phyloP scores from a whole-genome alignment of 2,888 invertebrate species.

The Volucella inanis region DNA sequence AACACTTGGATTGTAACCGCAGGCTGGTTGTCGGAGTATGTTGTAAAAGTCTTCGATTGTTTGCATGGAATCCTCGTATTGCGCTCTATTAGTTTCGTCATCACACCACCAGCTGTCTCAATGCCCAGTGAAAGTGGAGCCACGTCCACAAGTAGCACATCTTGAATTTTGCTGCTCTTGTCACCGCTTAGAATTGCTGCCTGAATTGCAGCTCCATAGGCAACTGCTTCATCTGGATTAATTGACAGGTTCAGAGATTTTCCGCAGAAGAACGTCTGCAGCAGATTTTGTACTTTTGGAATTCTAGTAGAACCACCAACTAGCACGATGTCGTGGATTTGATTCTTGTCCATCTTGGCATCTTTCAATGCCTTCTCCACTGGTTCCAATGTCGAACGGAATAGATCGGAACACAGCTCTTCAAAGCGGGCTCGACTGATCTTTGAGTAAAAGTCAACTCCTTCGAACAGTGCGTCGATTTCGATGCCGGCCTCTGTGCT shows the following conservation, averaged over 20 bases:
- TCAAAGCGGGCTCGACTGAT: constrained; percentile 89
- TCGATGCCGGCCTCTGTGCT: constrained; percentile 90
- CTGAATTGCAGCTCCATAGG: constrained; percentile 90
- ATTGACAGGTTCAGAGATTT: constrained; percentile 89
- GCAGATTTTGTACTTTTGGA: constrained; percentile 89
- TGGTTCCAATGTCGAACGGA: constrained; percentile 88
- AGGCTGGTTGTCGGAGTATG: constrained; percentile 91
- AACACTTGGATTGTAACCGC: constrained; percentile 89
- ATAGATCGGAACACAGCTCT: constrained; percentile 88
- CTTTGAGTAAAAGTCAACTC: constrained; percentile 88
- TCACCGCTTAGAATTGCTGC: constrained; percentile 89
- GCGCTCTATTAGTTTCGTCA: constrained; percentile 90
- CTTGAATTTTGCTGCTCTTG: constrained; percentile 89
- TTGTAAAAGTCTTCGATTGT: constrained; percentile 89
- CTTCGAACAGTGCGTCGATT: constrained; percentile 89
- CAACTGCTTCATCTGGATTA: constrained; percentile 92
- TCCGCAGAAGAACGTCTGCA: constrained; percentile 90
- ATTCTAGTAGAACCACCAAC: constrained; percentile 92
- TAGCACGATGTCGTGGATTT: constrained; percentile 90
- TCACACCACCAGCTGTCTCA: constrained; percentile 92
- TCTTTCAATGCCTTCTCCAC: constrained; percentile 90
- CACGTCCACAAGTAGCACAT: constrained; percentile 88
- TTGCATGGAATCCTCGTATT: constrained; percentile 89
- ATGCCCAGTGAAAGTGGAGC: constrained; percentile 88
- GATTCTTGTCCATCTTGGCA: constrained; percentile 89